These are phyloP conservation scores for Setophaga coronata DNA, from an alignment of 2,113 vertebrate species.

Conservation along the genomic window DNA sequence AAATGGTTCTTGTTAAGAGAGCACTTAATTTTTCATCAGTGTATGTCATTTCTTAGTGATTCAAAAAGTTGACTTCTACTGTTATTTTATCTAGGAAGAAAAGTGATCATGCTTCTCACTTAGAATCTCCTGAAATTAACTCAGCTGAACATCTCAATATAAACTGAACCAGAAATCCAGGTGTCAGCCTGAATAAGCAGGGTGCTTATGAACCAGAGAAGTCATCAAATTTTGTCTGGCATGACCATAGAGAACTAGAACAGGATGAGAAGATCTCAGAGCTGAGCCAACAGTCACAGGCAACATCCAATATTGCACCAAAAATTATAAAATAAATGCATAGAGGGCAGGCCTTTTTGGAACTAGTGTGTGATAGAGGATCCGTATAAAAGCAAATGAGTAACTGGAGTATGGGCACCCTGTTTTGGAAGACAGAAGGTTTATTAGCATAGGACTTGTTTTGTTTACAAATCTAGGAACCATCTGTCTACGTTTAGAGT, in stretches of 20 bases:
- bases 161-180: neutral
- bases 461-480: neutral
- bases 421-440: neutral
- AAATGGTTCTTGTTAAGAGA: neutral
- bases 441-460: neutral
- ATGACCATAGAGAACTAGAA: neutral
- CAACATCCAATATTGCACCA: neutral
- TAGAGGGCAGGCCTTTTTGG: neutral
- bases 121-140: neutral
- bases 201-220: neutral
- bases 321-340: neutral
- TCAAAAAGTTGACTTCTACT: neutral
- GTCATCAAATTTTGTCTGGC: neutral
- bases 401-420: neutral
- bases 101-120: neutral
- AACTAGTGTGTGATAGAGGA: neutral
- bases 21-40: neutral
- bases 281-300: neutral
- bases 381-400: neutral
- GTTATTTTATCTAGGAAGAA: neutral
- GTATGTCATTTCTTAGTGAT: neutral
- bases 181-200: neutral
- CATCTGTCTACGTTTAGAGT: too few species aligned
- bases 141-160: neutral
- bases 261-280: neutral